Conservation (phyloP, 2,888 invertebrate genomes). For the Caenorhabditis imperialis region DNA sequence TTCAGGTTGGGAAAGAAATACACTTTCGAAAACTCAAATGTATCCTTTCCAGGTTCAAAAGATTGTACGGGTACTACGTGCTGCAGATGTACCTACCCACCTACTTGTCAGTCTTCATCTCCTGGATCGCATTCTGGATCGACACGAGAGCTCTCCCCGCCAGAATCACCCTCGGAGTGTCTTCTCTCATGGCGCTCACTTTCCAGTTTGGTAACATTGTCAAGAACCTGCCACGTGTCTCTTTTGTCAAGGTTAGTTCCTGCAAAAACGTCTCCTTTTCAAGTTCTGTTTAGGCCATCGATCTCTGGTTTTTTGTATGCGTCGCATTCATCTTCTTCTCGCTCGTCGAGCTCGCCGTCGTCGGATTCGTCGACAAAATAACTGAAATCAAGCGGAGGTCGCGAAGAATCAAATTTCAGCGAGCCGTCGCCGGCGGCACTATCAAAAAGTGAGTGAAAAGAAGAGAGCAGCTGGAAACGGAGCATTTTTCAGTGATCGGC, state of each 20-base stretch:
- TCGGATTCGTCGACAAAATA: constrained; percentile 76
- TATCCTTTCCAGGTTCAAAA: constrained; percentile 72
- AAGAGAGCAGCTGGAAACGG: background rate
- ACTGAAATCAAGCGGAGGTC: constrained; percentile 65
- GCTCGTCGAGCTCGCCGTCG: constrained; percentile 76
- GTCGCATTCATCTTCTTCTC: constrained; percentile 77
- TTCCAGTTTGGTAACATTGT: constrained; percentile 78
- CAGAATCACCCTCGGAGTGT: constrained; percentile 77
- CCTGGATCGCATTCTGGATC: constrained; percentile 78
- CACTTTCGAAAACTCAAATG: background rate
- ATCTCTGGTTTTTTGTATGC: constrained; percentile 78
- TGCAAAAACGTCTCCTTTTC: too few relatives aligned
- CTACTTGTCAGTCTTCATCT: constrained; percentile 74
- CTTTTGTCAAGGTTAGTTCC: constrained; percentile 75
- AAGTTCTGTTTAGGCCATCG: constrained; percentile 71
- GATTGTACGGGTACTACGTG: constrained; percentile 77
- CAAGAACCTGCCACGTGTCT: constrained; percentile 76
- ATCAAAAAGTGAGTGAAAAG: constrained; percentile 52
- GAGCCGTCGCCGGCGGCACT: constrained; percentile 54
- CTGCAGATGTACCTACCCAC: constrained; percentile 77
- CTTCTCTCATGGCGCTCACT: constrained; percentile 76
- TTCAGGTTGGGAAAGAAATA: constrained; percentile 62
- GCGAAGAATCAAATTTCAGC: constrained; percentile 55
- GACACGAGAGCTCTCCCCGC: constrained; percentile 77
- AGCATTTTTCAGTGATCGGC: constrained; percentile 39